Percentiles rank a stretch among this genome's conserved stretches.
phyloP scores from a whole-genome alignment of 35 echinoderm and acorn worm genomes.

The Ophioderma brevispina region DNA sequence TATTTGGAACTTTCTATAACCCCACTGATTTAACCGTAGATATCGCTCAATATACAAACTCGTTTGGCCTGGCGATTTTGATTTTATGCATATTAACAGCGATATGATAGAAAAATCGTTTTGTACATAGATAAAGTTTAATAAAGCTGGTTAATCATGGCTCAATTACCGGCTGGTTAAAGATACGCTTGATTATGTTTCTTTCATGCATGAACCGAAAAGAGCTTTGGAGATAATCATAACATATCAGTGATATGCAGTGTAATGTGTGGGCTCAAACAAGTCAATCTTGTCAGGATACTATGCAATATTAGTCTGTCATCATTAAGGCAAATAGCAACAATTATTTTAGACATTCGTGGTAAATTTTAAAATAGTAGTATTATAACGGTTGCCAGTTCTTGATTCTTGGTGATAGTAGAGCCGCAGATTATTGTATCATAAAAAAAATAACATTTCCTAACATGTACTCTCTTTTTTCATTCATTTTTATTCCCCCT shows the following conservation, averaged over 20 bases:
- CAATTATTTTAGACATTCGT: too few species aligned
- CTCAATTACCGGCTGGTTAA: background rate
- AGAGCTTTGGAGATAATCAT: background rate
- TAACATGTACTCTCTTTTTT: too few species aligned
- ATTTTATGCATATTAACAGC: too few species aligned
- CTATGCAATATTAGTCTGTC: background rate
- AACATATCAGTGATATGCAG: background rate
- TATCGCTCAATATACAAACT: too few species aligned
- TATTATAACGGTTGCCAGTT: too few species aligned
- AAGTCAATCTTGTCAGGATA: background rate
- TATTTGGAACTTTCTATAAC: background rate
- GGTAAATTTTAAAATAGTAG: too few species aligned
- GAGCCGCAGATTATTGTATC: too few species aligned
- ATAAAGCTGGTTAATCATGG: background rate
- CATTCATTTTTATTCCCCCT: too few species aligned
- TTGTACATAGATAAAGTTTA: background rate
- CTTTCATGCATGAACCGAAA: conserved; percentile 1
- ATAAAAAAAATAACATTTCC: too few species aligned
- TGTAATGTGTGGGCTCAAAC: background rate
- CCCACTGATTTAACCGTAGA: too few species aligned
- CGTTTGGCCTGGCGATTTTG: too few species aligned
- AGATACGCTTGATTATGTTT: background rate
- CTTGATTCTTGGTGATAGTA: too few species aligned
- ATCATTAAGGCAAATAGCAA: background rate
- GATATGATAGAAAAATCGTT: background rate